phyloP scores from a whole-genome alignment of 2,797 vertebrate genomes.

The Etheostoma nigrum region DNA sequence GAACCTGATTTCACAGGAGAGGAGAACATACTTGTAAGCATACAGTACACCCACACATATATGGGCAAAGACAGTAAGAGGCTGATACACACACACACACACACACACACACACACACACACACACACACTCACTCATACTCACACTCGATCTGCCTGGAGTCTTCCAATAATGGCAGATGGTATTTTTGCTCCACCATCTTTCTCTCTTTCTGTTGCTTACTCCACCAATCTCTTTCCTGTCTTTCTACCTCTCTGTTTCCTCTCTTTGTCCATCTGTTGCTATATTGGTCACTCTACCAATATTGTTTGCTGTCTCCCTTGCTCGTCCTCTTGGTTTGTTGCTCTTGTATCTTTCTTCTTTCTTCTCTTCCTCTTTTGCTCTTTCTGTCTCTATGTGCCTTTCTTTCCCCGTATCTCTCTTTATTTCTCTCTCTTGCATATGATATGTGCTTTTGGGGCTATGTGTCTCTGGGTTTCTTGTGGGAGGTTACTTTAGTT shows the following conservation, averaged over 20 bases:
- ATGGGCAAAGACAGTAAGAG: slow-evolving; percentile 29
- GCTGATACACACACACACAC: slow-evolving; percentile 33
- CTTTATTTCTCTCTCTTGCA: slow-evolving; percentile 8
- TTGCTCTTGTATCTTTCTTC: background rate
- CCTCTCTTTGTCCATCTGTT: slow-evolving; percentile 57
- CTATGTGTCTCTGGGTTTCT: slow-evolving; percentile 52
- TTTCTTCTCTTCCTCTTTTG: background rate
- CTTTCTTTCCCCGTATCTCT: background rate
- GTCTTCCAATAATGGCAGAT: slow-evolving; percentile 65
- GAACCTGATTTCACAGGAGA: no score
- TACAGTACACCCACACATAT: slow-evolving; percentile 23
- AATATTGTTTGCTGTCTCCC: slow-evolving; percentile 18
- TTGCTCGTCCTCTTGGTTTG: background rate
- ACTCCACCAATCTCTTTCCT: slow-evolving; percentile 47
- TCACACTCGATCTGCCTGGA: slow-evolving; percentile 38
- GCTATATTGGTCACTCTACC: slow-evolving; percentile 38
- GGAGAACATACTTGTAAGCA: slow-evolving; percentile 27
- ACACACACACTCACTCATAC: slow-evolving; percentile 22
- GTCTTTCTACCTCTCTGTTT: slow-evolving; percentile 35
- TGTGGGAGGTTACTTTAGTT: slow-evolving; percentile 71
- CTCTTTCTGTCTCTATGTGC: background rate
- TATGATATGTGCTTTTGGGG: slow-evolving; percentile 46
- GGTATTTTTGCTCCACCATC: slow-evolving; percentile 53
- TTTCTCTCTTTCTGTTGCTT: slow-evolving; percentile 35
- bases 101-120: slow-evolving; percentile 25